phyloP scores from a whole-genome alignment of 2,888 invertebrate species.

The Gymnosoma rotundatum region DNA sequence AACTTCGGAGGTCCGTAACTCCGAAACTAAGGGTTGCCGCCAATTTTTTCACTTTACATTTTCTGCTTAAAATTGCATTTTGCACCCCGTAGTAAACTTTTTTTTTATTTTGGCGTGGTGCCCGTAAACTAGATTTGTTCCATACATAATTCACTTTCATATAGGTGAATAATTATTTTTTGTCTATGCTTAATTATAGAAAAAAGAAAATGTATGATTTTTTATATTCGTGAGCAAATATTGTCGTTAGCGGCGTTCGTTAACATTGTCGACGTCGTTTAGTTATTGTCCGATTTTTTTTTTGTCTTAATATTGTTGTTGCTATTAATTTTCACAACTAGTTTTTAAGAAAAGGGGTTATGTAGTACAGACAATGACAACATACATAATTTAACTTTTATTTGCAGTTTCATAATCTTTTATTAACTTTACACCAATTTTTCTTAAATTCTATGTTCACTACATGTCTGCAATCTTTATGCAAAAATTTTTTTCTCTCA shows the following conservation, averaged over 20 bases:
- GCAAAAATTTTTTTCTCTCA: constrained; percentile 66
- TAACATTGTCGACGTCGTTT: constrained; percentile 63
- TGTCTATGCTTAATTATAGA: constrained; percentile 43
- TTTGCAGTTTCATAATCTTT: background rate
- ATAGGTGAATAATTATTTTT: constrained; percentile 40
- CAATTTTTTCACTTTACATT: too few species aligned
- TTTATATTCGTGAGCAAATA: constrained; percentile 64
- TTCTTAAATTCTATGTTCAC: constrained; percentile 6
- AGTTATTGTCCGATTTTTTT: constrained; percentile 65
- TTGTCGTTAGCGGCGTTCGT: constrained; percentile 70
- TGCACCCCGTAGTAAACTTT: too few species aligned
- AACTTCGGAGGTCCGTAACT: too few species aligned
- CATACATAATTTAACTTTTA: background rate
- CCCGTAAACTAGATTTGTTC: too few species aligned
- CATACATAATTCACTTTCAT: background rate
- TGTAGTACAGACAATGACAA: constrained; percentile 77
- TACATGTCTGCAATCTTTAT: constrained; percentile 39
- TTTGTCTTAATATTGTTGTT: constrained; percentile 48
- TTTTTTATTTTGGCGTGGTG: too few species aligned
- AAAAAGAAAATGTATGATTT: constrained; percentile 49
- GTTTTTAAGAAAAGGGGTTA: constrained; percentile 64
- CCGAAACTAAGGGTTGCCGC: too few species aligned
- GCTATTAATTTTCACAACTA: constrained; percentile 54
- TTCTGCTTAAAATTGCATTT: too few species aligned
- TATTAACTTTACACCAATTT: background rate